Evolutionary conservation across 2,888 invertebrate species (phyloP).

Genomic region (Drosophila barbarae): DNA sequence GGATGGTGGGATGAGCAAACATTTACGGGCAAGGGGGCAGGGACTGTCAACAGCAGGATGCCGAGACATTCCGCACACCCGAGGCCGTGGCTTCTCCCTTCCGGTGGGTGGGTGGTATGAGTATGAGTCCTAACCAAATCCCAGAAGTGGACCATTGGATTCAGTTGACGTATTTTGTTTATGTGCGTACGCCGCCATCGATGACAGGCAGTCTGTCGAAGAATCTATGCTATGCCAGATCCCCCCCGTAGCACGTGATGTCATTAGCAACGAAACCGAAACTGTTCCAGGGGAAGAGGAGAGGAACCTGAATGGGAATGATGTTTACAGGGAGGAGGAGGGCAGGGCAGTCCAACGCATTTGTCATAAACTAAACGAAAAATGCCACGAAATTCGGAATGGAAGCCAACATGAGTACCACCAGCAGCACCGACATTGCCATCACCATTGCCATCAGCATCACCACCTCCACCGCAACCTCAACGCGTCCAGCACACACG

Average conservation of each 20-base stretch:
- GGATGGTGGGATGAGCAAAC: slow-evolving; percentile 52
- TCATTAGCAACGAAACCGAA: slow-evolving; percentile 57
- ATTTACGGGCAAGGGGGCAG: slow-evolving; percentile 33
- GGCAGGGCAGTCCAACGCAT: slow-evolving; percentile 53
- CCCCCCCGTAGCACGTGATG: slow-evolving; percentile 64
- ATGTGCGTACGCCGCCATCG: slow-evolving; percentile 63
- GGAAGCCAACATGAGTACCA: slow-evolving; percentile 20
- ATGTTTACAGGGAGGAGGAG: neutral
- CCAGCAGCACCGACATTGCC: slow-evolving; percentile 4
- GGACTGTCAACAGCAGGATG: slow-evolving; percentile 62
- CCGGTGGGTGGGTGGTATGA: neutral
- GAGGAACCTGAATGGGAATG: slow-evolving; percentile 1
- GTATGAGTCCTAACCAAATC: slow-evolving; percentile 19
- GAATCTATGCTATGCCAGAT: slow-evolving; percentile 26
- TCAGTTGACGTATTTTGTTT: slow-evolving; percentile 68
- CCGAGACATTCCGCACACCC: slow-evolving; percentile 36
- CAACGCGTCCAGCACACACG: slow-evolving; percentile 59
- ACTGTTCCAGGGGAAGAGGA: slow-evolving; percentile 1
- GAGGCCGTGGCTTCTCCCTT: slow-evolving; percentile 17
- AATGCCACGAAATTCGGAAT: slow-evolving; percentile 39
- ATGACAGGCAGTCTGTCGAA: slow-evolving; percentile 50
- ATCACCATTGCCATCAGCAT: slow-evolving; percentile 14
- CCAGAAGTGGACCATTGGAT: slow-evolving; percentile 46
- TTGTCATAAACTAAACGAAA: slow-evolving; percentile 64
- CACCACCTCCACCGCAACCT: slow-evolving; percentile 54